Evolutionary conservation across 2,113 vertebrate species (phyloP).

Genomic region (Pycnonotus jocosus): DNA sequence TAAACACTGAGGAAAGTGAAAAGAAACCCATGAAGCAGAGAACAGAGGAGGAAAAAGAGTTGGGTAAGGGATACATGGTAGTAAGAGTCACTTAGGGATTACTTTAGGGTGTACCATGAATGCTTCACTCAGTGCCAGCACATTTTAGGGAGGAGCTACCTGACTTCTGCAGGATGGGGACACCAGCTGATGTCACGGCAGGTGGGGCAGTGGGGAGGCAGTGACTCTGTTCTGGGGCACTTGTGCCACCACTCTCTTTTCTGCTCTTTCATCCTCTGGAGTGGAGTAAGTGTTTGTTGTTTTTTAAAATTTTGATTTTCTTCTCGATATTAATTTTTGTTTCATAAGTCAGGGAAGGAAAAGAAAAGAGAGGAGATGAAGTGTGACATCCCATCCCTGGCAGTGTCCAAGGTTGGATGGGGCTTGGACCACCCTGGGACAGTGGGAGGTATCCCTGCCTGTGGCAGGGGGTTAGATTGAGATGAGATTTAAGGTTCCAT

Average conservation of each 20-base stretch:
- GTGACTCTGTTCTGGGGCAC: neutral
- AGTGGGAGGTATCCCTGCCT: neutral
- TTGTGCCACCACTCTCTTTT: neutral
- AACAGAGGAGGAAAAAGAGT: neutral
- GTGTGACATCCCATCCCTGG: neutral
- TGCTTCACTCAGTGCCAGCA: neutral
- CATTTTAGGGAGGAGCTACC: neutral
- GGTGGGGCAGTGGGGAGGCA: neutral
- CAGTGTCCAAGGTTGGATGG: fast-evolving
- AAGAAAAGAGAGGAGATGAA: neutral
- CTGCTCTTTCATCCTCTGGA: neutral
- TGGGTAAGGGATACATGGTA: neutral
- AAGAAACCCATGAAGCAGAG: slow-evolving; percentile 26
- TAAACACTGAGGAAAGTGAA: slow-evolving; percentile 25
- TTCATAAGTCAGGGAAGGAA: neutral
- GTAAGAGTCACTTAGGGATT: neutral
- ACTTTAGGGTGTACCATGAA: neutral
- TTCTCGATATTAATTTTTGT: neutral
- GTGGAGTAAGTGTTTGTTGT: neutral
- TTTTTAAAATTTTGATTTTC: neutral
- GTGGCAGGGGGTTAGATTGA: neutral
- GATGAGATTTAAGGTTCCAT: neutral
- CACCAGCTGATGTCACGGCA: neutral
- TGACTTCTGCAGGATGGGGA: neutral
- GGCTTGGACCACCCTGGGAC: neutral